Evolutionary conservation across 2,797 vertebrate genomes (phyloP).

Genomic region (Knipowitschia caucasica): DNA sequence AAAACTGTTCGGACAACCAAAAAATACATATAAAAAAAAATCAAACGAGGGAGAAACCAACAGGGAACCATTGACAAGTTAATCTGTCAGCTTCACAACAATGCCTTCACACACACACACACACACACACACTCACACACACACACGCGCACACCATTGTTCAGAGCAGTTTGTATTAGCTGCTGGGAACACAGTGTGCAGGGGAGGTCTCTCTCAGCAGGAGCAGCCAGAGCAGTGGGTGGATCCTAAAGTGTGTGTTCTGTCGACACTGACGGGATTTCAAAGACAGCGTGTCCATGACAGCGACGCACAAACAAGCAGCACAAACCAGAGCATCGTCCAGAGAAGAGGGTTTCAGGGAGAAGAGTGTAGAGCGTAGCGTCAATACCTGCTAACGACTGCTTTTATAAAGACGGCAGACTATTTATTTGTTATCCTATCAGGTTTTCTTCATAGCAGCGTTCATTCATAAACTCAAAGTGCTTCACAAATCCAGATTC

Average conservation of each 20-base stretch:
- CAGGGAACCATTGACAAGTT: not conserved
- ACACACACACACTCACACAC: not conserved
- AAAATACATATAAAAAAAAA: too few relatives aligned
- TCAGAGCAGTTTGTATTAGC: slow-evolving; percentile 47
- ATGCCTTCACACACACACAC: not conserved
- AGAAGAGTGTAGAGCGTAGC: too few relatives aligned
- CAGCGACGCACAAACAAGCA: slow-evolving; percentile 23
- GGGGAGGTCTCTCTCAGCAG: slow-evolving; percentile 24
- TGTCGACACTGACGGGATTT: slow-evolving; percentile 30
- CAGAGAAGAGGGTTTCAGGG: too few relatives aligned
- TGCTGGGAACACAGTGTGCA: slow-evolving; percentile 37
- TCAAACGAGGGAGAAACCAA: not conserved
- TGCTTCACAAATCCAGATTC: too few relatives aligned
- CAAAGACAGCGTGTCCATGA: slow-evolving; percentile 18
- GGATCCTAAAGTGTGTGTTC: slow-evolving; percentile 20
- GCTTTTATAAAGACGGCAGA: too few relatives aligned
- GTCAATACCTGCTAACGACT: too few relatives aligned
- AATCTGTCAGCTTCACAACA: not conserved
- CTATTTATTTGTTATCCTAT: too few relatives aligned
- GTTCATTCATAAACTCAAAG: not conserved
- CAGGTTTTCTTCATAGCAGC: too few relatives aligned
- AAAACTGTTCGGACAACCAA: too few relatives aligned
- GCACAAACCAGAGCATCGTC: slow-evolving; percentile 16
- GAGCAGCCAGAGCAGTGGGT: slow-evolving; percentile 34
- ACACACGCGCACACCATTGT: slow-evolving; percentile 11